phyloP scores from a whole-genome alignment of 2,888 invertebrate genomes.

The Apodemia mormo region DNA sequence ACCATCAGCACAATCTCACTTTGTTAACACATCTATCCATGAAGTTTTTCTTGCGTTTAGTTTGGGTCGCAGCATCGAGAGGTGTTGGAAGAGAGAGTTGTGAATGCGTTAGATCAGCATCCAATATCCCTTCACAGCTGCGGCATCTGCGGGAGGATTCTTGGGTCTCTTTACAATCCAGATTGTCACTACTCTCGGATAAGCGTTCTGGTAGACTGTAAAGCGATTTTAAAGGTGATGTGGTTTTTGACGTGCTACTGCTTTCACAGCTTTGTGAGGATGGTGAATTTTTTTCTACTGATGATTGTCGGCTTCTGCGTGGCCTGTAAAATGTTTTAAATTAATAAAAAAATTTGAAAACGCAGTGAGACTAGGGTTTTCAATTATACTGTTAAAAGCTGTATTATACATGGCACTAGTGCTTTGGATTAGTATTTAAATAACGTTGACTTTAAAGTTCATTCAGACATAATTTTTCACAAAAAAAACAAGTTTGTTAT shows the following conservation, averaged over 20 bases:
- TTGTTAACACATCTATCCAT: constrained; percentile 93
- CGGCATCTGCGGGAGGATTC: constrained; percentile 73
- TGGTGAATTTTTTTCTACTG: constrained; percentile 64
- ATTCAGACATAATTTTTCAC: too few relatives aligned
- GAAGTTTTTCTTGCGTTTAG: constrained; percentile 89
- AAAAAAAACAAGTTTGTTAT: too few relatives aligned
- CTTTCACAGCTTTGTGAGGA: constrained; percentile 72
- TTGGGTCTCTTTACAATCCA: constrained; percentile 60
- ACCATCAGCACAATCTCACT: constrained; percentile 87
- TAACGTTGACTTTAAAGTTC: too few relatives aligned
- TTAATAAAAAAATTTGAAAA: not conserved
- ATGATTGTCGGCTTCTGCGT: constrained; percentile 71
- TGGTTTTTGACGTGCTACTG: constrained; percentile 64
- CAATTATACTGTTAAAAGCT: too few relatives aligned
- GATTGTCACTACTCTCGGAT: constrained; percentile 64
- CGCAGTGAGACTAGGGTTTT: too few relatives aligned
- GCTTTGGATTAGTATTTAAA: too few relatives aligned
- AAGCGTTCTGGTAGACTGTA: constrained; percentile 71
- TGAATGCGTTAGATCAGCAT: constrained; percentile 77
- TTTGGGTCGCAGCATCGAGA: constrained; percentile 80
- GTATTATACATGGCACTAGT: too few relatives aligned
- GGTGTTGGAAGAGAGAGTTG: constrained; percentile 81
- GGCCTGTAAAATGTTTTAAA: constrained; percentile 53
- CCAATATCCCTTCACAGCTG: constrained; percentile 84
- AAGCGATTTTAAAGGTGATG: constrained; percentile 70